Evolutionary conservation across 2,888 invertebrate genomes (phyloP), one percentile per base, ranked within the genome.

Genomic region (Sphecodes monilicornis): DNA sequence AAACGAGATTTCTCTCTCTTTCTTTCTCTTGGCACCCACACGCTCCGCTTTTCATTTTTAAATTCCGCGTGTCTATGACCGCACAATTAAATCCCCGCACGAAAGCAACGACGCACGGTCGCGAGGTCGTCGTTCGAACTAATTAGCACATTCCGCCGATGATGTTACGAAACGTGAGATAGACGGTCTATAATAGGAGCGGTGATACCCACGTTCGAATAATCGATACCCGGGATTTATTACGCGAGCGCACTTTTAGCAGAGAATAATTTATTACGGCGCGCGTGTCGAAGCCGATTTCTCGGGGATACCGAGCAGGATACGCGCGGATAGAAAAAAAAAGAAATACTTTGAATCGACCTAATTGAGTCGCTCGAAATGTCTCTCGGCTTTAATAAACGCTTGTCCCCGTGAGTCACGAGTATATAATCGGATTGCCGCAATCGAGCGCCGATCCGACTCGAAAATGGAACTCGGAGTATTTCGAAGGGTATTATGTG

Each of bases 131-230:
- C 86, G 86, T 74, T 72, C 87, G 81, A 78, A 86, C 86, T 87
- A 87, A 87, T 87, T 87, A 87, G 84, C 87, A 86, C 86, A 84
- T 86, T 87, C 87, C 86, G 54, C 57, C 76, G 70, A 78, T 72
- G 86, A 86, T 78, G 76, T 87, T 87, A 81, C 86, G 86, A 86
- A 87, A 87, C 80, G 84, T 54, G 66, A 76, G 81, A 86, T 80
- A 81, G 80, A 74, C 79, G 81, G 72, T 79, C 81, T 80, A 74
- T 80, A 86, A 86, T 85, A 82, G 84, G 86, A 73, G 81, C 86
- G 81, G 75, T 77, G 86, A 78, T 82, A 72, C 78, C 72, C 82
- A 77, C 85, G 79, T 76, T 74, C 32, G 54, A 86, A 77, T 85
- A 76, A 85, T 86, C 86, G 85, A 80, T 82, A 85, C 26, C 13